Base-by-base conservation (phyloP, 1,140 invertebrate genomes). In the Halyomorpha halys region DNA sequence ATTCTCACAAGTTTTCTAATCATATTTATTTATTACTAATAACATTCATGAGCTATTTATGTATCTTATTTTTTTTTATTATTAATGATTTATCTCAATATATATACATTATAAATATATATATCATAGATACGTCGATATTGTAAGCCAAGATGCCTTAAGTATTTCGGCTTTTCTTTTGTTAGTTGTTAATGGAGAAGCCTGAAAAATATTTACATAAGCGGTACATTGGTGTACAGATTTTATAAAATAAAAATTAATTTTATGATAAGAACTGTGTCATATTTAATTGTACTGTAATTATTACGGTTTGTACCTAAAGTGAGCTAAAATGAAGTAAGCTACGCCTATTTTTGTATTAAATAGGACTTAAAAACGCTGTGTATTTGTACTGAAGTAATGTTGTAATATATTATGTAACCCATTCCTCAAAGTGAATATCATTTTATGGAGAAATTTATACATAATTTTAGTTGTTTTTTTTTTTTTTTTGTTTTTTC, bases 261-360 rank as follows among this genome's bases (percentile, higher is more conserved):
- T 39, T 60, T 34, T 18, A 39, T 44, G 16, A 34, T 64, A 54
- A 59, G 54, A 59, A 53, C 44, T 56, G 63, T 64, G 63, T 64
- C 63, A 64, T 64, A 59, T 59, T 53, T 64, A 64, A 59, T 64
- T 64, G 59, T 44, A 39, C 25, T 60, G 34, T 60, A 60, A 60
- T 60, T 60, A 59, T 23, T 59, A 59, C 47, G 47, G 21, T 49
- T 49, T 49, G 21, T 19, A 49, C 21, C 21, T 49, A 49, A 49
- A 49, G 19, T 23, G 19, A 16, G 18, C n/a, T 53, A 53, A 47
- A 47, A 47, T 47, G 15, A 19, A 47, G 18, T n/a, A 47, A n/a
- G 45, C 47, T 21, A 39, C 34, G 34, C 34, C 34, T 39, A 39
- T 49, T 49, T 49, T 18, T 49, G n/a, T 49, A 18, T 49, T 8